A percentile compares a stretch with the other conserved stretches of the same genome.
Evolutionary conservation across 2,888 invertebrate genomes (phyloP).

Genomic region (Ctena decussata): DNA sequence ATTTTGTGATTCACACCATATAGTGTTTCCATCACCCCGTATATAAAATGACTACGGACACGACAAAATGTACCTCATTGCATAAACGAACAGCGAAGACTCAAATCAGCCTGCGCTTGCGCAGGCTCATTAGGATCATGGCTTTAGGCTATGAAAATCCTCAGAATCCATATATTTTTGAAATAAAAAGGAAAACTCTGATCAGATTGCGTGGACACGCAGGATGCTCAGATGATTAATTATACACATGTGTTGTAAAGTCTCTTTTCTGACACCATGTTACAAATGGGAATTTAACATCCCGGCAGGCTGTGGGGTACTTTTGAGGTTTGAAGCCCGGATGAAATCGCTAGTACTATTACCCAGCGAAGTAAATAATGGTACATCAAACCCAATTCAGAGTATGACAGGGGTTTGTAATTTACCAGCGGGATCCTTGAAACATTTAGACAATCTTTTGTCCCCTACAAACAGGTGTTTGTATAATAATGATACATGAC

Average conservation of each 20-base stretch:
- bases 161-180: too few relatives aligned
- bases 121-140: too few relatives aligned
- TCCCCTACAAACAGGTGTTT: background rate
- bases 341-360: background rate
- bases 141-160: too few relatives aligned
- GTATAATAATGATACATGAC: background rate
- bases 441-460: constrained; percentile 2
- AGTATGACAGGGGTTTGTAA: constrained; percentile 56
- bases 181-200: too few relatives aligned
- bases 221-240: too few relatives aligned
- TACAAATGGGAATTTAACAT: constrained; percentile 1
- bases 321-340: background rate
- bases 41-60: too few relatives aligned
- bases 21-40: constrained; percentile 40
- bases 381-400: constrained; percentile 55
- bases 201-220: too few relatives aligned
- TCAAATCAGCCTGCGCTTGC: too few relatives aligned
- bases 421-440: constrained; percentile 44
- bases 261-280: background rate
- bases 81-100: too few relatives aligned
- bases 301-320: background rate
- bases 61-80: too few relatives aligned
- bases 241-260: too few relatives aligned
- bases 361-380: background rate
- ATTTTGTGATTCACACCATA: constrained; percentile 59